A percentile compares a stretch with the other conserved stretches of the same genome.
phyloP scores from a whole-genome alignment of 2,888 invertebrate genomes.

The Barypeithes pellucidus region DNA sequence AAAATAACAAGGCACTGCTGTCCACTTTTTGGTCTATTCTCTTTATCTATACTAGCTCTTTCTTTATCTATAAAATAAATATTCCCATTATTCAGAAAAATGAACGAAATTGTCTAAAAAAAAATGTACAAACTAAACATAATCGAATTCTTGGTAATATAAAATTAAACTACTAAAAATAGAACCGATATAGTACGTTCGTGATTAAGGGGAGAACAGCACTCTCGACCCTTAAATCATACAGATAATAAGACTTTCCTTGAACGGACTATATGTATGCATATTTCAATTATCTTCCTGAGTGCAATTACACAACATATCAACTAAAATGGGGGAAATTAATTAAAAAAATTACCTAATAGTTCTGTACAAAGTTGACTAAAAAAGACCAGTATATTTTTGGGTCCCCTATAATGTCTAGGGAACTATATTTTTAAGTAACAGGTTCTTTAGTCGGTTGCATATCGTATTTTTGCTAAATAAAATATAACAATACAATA shows the following conservation, averaged over 20 bases:
- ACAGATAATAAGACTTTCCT: neutral
- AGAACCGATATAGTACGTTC: conserved; percentile 3
- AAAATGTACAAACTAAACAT: conserved; percentile 40
- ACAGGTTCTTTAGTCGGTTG: conserved; percentile 33
- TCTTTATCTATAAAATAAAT: conserved; percentile 46
- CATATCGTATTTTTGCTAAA: conserved; percentile 21
- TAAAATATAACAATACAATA: conserved; percentile 1
- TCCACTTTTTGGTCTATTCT: conserved; percentile 53
- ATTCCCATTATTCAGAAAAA: conserved; percentile 38
- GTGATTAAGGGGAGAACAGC: neutral
- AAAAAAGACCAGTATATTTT: conserved; percentile 33
- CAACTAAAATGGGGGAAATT: conserved; percentile 34
- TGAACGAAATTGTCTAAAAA: conserved; percentile 31
- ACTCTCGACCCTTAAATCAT: neutral
- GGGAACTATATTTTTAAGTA: conserved; percentile 17
- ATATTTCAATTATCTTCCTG: conserved; percentile 35
- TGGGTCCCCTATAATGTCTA: neutral
- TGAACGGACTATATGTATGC: conserved; percentile 12
- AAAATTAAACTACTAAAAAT: conserved; percentile 41
- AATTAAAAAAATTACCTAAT: conserved; percentile 34
- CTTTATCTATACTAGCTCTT: conserved; percentile 35
- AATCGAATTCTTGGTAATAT: conserved; percentile 38
- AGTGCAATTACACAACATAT: conserved; percentile 44
- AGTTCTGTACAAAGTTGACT: conserved; percentile 42
- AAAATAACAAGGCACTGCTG: conserved; percentile 54